These are phyloP conservation scores for Drosophila fungiperda DNA, from an alignment of 2,888 invertebrate species.

Conservation along the genomic window DNA sequence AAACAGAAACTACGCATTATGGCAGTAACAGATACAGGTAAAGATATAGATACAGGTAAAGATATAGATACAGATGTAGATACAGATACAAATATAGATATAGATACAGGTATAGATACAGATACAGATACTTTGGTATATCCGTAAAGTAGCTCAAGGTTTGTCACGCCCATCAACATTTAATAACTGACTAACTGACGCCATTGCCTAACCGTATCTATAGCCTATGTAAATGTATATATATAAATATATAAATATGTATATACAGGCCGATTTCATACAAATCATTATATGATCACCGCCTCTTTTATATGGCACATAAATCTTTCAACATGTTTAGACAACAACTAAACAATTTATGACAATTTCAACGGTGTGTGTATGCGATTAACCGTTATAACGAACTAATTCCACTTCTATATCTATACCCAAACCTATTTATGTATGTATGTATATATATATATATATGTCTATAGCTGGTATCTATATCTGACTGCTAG, in stretches of 20 bases:
- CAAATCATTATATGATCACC: slow-evolving; percentile 77
- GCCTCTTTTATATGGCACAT: slow-evolving; percentile 58
- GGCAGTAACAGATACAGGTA: slow-evolving; percentile 12
- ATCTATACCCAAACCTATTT: slow-evolving; percentile 7
- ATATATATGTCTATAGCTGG: slow-evolving; percentile 16
- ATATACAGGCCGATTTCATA: slow-evolving; percentile 67
- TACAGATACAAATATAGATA: not conserved
- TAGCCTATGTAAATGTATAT: slow-evolving; percentile 46
- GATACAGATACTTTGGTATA: slow-evolving; percentile 34
- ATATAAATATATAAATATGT: slow-evolving; percentile 20
- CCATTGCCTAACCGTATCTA: slow-evolving; percentile 69
- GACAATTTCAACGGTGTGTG: slow-evolving; percentile 49
- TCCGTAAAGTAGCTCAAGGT: slow-evolving; percentile 74
- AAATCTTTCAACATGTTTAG: slow-evolving; percentile 82
- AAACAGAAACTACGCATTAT: slow-evolving; percentile 55
- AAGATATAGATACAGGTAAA: not conserved
- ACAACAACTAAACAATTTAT: slow-evolving; percentile 80
- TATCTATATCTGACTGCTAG: slow-evolving; percentile 41
- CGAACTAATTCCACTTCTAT: not conserved
- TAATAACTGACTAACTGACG: slow-evolving; percentile 64
- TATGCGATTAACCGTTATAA: slow-evolving; percentile 73
- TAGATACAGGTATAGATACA: slow-evolving; percentile 19
- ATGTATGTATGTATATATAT: slow-evolving; percentile 27
- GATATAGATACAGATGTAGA: not conserved
- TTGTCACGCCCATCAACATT: slow-evolving; percentile 54